Conservation (phyloP, 2,113 vertebrate species). For the Mobula hypostoma region DNA sequence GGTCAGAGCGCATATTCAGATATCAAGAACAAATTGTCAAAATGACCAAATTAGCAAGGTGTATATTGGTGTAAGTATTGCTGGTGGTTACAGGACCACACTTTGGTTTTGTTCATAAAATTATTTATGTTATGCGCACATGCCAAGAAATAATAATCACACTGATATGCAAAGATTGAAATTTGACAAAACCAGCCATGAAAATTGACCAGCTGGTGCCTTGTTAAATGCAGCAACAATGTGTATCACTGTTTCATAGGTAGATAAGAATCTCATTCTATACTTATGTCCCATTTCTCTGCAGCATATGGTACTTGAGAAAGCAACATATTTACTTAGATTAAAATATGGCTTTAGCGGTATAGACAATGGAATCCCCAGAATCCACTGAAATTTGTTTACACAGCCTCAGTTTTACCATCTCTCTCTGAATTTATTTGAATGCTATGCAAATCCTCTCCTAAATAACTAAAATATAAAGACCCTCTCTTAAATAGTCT, state of each 20-base stretch:
- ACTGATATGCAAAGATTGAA: slow-evolving; percentile 3
- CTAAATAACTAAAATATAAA: neutral
- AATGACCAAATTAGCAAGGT: too few species aligned
- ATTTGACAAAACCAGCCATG: neutral
- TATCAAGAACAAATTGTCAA: neutral
- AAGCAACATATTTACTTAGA: neutral
- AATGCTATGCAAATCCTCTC: neutral
- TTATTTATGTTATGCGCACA: slow-evolving; percentile 10
- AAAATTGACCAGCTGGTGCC: slow-evolving; percentile 9
- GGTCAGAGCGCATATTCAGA: neutral
- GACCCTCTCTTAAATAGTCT: neutral
- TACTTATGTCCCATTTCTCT: neutral
- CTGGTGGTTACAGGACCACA: neutral
- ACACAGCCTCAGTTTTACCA: neutral
- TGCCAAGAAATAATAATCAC: neutral
- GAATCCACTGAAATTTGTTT: neutral
- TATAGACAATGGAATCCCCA: neutral
- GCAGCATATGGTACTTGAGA: neutral
- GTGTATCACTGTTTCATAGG: neutral
- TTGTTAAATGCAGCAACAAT: neutral
- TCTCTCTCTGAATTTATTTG: neutral
- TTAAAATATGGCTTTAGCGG: neutral
- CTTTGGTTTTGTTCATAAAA: neutral
- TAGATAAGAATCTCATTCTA: neutral
- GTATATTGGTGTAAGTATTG: neutral